Evolutionary conservation across 2,113 vertebrate genomes (phyloP).

Genomic region (Platycercus adscitus): DNA sequence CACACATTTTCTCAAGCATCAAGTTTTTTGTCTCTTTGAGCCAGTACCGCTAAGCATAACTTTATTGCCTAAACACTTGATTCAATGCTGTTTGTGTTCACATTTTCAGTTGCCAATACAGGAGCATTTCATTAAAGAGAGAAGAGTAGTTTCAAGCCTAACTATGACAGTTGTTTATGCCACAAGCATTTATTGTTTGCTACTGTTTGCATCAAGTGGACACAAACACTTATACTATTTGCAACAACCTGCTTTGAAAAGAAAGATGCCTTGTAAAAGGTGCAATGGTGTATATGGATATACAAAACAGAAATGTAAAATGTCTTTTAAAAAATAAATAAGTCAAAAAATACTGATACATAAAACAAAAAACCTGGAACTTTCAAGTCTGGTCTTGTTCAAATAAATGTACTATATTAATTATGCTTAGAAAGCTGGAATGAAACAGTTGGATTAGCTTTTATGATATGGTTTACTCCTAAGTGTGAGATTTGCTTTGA

Average conservation of each 20-base stretch:
- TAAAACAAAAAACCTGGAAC: neutral
- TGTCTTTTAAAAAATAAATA: neutral
- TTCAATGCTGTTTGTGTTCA: neutral
- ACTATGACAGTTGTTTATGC: neutral
- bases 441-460: neutral
- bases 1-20: neutral
- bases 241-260: neutral
- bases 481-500: neutral
- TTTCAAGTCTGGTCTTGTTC: neutral
- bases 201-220: neutral
- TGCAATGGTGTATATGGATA: neutral
- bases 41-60: neutral
- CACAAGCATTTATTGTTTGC: neutral
- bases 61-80: neutral
- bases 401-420: neutral
- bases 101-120: neutral
- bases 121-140: neutral
- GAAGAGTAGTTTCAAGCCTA: neutral
- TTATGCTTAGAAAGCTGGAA: neutral
- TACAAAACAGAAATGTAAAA: neutral
- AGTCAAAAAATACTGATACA: neutral
- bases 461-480: neutral
- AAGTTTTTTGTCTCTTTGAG: neutral
- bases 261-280: neutral
- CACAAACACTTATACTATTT: neutral